Base-by-base conservation (phyloP, 2,113 vertebrate genomes). In the Podarcis cretensis region DNA sequence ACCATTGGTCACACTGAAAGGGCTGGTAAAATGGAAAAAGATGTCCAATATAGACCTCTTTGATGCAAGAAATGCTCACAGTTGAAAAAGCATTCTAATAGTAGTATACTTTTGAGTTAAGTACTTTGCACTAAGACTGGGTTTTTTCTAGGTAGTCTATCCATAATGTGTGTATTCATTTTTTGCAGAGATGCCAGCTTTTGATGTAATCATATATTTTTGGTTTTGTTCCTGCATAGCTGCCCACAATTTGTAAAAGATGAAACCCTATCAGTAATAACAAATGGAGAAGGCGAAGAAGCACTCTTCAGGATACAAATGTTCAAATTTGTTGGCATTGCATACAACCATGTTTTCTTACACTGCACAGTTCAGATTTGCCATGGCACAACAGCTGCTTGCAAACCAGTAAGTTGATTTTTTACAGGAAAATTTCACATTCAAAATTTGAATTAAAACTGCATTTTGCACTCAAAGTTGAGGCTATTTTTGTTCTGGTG, bases 301-400 rank as follows among this genome's bases (percentile, higher is more conserved):
- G 96, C 96, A 92, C 94, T 54, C 69, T 97, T 98, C 94, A 96
- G 94, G 90, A 97, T 97, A 74, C 95, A 97, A 90, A 97, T 97
- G 95, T 96, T 98, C 86, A 97, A 96, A 93, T 98, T 97, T 94
- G 95, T 97, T 69, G 96, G 95, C 40, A 90, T 96, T 89, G 96
- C 95, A 68, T 97, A 96, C 83, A 94, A 94, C 48, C 91, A 97
- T 23, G 90, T 97, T 90, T 97, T 97, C 87, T 94, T 97, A 8
- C 95, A 96, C 79, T 96, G 96, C 94, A 87, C 85, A 84, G 80
- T 92, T 91, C 77, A 91, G 84, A 92, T 92, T 82, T 93, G 92
- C 91, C 96, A 97, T 88, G 94, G 90, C 82, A 91, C 68, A n/a
- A 92, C 69, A 73, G 91, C 95, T 81, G 21, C 92, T 88, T 96